Conservation (phyloP, 1,140 invertebrate genomes). For the Philotrypesis tridentata region DNA sequence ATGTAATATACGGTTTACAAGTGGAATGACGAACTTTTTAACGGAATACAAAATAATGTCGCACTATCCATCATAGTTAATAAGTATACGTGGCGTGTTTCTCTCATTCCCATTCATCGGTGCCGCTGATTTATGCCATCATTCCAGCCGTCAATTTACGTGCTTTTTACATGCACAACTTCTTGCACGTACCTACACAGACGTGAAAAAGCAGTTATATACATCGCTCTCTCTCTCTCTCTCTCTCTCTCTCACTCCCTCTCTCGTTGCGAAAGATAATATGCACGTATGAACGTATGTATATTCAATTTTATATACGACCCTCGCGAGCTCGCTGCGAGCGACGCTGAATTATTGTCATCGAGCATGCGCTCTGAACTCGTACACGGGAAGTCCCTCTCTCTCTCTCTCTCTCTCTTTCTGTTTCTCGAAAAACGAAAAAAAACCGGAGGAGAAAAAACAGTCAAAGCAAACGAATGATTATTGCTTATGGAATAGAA, state of each 20-base stretch:
- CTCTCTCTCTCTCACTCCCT: too few species aligned
- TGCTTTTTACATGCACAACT: neutral
- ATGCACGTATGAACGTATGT: neutral
- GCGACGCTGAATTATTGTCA: conserved; percentile 17
- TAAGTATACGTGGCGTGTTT: neutral
- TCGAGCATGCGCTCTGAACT: neutral
- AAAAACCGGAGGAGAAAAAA: neutral
- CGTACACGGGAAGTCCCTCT: neutral
- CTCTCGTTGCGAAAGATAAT: neutral
- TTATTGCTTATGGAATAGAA: conserved; percentile 32
- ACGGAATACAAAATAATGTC: neutral
- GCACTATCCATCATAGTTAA: neutral
- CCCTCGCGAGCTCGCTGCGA: neutral
- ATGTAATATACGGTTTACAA: neutral
- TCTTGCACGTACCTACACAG: neutral
- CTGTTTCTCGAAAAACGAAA: neutral
- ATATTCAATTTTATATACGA: conserved; percentile 9
- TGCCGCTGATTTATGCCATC: neutral
- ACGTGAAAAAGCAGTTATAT: neutral
- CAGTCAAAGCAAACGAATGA: conserved; percentile 21
- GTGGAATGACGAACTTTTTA: neutral
- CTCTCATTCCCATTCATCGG: neutral
- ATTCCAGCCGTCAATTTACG: neutral
- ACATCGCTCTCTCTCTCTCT: too few species aligned
- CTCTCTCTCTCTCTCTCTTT: too few species aligned